Conservation (phyloP, 2,113 vertebrate genomes). For the Amia ocellicauda region DNA sequence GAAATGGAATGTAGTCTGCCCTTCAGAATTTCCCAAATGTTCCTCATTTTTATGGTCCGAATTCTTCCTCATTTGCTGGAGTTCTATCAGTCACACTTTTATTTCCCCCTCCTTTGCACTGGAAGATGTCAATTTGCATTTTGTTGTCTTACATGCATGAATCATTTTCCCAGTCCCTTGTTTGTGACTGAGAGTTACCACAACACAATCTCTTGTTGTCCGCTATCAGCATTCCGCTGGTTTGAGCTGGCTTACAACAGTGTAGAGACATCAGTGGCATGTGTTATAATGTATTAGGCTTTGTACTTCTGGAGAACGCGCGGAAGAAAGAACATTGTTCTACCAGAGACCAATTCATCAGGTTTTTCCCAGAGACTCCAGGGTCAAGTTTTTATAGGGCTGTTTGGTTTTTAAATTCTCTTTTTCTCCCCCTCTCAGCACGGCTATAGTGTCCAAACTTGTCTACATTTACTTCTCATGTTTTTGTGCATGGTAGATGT, state of each 20-base stretch:
- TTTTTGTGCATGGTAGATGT: constrained; percentile 95
- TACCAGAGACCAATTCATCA: constrained; percentile 87
- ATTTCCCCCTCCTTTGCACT: background rate
- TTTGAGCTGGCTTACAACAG: constrained; percentile 76
- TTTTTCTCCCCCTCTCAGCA: constrained; percentile 75
- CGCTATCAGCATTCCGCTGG: constrained; percentile 69
- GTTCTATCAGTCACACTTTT: constrained; percentile 5
- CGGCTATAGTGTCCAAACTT: constrained; percentile 89
- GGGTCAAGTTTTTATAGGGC: constrained; percentile 96
- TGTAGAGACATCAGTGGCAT: constrained; percentile 79
- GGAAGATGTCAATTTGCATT: constrained; percentile 42
- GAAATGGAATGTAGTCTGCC: too few relatives aligned
- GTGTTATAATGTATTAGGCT: constrained; percentile 86
- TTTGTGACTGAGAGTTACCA: constrained; percentile 52
- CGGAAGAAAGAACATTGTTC: constrained; percentile 82
- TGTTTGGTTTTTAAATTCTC: constrained; percentile 96
- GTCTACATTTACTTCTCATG: constrained; percentile 96
- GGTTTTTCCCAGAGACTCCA: constrained; percentile 98
- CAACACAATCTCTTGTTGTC: constrained; percentile 60
- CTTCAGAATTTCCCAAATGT: too few relatives aligned
- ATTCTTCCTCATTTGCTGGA: too few relatives aligned
- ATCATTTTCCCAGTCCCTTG: constrained; percentile 72
- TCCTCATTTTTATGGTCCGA: too few relatives aligned
- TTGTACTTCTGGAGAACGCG: constrained; percentile 80
- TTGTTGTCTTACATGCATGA: constrained; percentile 63